phyloP scores from a whole-genome alignment of 2,113 vertebrate species.

The Syngnathus typhle region DNA sequence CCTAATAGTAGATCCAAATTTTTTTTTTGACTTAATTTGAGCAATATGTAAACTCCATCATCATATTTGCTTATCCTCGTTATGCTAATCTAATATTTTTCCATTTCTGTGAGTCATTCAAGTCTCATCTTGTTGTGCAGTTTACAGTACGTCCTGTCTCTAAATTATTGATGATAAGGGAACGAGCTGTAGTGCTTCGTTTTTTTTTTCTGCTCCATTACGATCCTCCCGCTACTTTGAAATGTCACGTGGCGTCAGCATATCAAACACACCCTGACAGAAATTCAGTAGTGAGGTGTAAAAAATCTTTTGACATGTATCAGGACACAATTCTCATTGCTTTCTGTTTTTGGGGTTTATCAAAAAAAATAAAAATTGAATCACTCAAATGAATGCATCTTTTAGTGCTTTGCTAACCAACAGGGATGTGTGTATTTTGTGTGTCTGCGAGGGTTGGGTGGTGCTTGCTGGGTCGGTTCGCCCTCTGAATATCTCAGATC shows the following conservation, averaged over 20 bases:
- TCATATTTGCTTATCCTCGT: neutral
- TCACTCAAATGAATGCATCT: slow-evolving; percentile 9
- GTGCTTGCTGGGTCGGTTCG: slow-evolving; percentile 16
- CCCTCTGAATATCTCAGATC: slow-evolving; percentile 29
- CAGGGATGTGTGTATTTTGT: slow-evolving; percentile 21
- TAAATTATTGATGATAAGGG: slow-evolving; percentile 53
- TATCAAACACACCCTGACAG: too few relatives aligned
- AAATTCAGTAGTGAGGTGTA: neutral
- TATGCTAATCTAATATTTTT: neutral
- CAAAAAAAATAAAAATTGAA: too few relatives aligned
- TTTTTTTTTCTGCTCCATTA: slow-evolving; percentile 49
- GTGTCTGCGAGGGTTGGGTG: slow-evolving; percentile 22
- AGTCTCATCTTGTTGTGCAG: slow-evolving; percentile 11
- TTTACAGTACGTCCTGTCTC: slow-evolving; percentile 6
- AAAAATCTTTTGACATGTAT: neutral
- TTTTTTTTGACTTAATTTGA: too few relatives aligned
- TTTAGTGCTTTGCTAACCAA: slow-evolving; percentile 11
- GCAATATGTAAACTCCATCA: too few relatives aligned
- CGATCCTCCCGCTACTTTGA: slow-evolving; percentile 17
- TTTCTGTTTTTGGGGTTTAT: too few relatives aligned
- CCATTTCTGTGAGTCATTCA: slow-evolving; percentile 2
- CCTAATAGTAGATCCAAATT: too few relatives aligned
- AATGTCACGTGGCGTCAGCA: neutral
- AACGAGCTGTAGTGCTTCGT: slow-evolving; percentile 24
- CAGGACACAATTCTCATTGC: too few relatives aligned